Conservation (phyloP, 1,140 invertebrate genomes). For the Oncopeltus fasciatus region DNA sequence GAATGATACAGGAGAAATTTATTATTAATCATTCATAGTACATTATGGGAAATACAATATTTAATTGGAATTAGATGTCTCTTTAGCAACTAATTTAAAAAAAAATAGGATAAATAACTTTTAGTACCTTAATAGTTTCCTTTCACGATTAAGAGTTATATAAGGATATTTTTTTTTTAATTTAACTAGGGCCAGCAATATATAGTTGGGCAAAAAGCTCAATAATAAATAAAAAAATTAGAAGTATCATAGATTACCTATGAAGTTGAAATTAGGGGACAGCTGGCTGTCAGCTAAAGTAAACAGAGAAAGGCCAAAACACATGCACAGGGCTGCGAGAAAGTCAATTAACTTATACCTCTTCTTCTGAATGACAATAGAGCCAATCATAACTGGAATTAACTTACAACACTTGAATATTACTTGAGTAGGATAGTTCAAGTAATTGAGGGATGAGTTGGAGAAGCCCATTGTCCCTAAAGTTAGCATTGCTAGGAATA, state of each 20-base stretch:
- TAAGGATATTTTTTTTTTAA: too few species aligned
- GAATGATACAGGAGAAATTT: too few species aligned
- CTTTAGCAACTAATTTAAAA: too few species aligned
- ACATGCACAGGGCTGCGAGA: conserved; percentile 71
- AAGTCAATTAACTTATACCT: conserved; percentile 72
- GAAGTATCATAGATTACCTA: conserved; percentile 32
- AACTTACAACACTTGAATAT: conserved; percentile 95
- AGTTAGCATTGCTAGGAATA: conserved; percentile 68
- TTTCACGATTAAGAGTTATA: neutral
- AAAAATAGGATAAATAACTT: too few species aligned
- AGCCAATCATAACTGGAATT: conserved; percentile 84
- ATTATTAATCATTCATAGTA: too few species aligned
- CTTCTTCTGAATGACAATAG: conserved; percentile 83
- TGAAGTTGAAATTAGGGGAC: conserved; percentile 70
- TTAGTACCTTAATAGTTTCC: neutral
- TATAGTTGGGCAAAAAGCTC: too few species aligned
- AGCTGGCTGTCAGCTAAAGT: conserved; percentile 81
- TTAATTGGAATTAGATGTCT: too few species aligned
- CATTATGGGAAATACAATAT: too few species aligned
- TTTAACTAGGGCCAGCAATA: too few species aligned
- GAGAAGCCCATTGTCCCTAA: conserved; percentile 92
- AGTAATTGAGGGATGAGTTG: conserved; percentile 84
- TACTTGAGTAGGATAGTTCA: conserved; percentile 89
- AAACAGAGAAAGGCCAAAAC: conserved; percentile 80
- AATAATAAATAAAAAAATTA: neutral